Base-by-base conservation (phyloP, 2,113 vertebrate genomes). In the Dasyurus viverrinus region DNA sequence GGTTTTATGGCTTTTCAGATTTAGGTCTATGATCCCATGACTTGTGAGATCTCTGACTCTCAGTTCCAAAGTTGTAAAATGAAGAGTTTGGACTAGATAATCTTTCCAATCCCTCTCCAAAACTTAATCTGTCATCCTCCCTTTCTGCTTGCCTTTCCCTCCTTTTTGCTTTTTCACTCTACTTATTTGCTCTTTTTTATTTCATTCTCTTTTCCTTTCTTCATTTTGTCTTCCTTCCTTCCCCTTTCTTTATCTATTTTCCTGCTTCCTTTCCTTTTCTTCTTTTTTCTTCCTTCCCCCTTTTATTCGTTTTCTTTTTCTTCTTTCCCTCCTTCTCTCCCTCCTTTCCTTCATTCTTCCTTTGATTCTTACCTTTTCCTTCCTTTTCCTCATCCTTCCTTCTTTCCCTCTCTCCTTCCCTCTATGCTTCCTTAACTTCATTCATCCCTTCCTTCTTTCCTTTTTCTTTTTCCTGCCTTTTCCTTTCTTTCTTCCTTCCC, bases 121-220 rank as follows among this genome's bases (percentile, higher is more conserved):
- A 10, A 9, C 10, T 22, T 25, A 24, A 54, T n/a, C 53, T n/a
- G 26, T 30, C 6, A 42, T 10, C 16, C 55, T 46, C 27, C 0
- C 0, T 23, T 36, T 9, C 55, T 55, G 2, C 57, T 1, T 8
- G 0, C 30, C 23, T 24, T 8, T 91, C 30, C 22, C 42, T n/a
- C 19, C 54, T 30, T 53, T 24, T 23, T 19, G 11, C 8, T 19
- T 26, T 30, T 19, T 36, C 19, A 7, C 5, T 16, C 42, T 16
- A 27, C 53, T 23, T 14, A 0, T 3, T 2, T 14, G 2, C 11
- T 57, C 9, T 0, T 23, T 14, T 0, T 36, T 16, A 42, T 12
- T 23, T 36, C 25, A 42, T 12, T 16, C 16, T 53, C 36, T 8
- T 0, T 5, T 46, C 25, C 19, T 11, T 55, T 46, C 0, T 25